These are phyloP conservation scores for Cantharis rustica DNA, from an alignment of 2,888 invertebrate genomes.

Conservation along the genomic window DNA sequence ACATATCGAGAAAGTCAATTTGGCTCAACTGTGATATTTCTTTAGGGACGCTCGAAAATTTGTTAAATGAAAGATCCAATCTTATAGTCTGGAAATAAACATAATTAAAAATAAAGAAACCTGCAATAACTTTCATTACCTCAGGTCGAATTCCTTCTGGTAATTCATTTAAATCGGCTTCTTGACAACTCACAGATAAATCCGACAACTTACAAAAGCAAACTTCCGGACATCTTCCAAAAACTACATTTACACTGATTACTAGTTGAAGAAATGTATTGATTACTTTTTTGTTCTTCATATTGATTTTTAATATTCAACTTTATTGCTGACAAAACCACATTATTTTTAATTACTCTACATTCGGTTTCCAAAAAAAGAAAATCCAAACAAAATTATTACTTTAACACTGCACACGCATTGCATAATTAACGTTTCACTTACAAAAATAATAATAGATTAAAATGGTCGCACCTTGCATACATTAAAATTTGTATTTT, in stretches of 20 bases:
- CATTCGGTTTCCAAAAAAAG: not conserved
- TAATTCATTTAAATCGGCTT: not conserved
- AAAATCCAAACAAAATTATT: not conserved
- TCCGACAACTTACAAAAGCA: not conserved
- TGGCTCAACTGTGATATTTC: constrained; percentile 58
- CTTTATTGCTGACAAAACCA: not conserved
- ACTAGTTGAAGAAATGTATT: not conserved
- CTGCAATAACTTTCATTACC: not conserved
- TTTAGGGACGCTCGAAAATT: constrained; percentile 61
- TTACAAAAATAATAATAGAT: not conserved
- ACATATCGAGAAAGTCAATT: constrained; percentile 61
- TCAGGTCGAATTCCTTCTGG: not conserved
- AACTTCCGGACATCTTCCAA: not conserved
- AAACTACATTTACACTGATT: not conserved
- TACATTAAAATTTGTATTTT: not conserved
- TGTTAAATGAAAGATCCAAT: constrained; percentile 68
- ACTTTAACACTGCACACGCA: not conserved
- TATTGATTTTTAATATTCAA: not conserved
- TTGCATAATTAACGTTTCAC: not conserved
- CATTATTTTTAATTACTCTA: not conserved
- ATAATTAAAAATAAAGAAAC: not conserved
- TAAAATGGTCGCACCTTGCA: not conserved
- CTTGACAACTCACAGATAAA: not conserved
- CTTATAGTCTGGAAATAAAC: constrained; percentile 63
- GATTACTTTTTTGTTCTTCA: not conserved